phyloP scores from a whole-genome alignment of 2,888 invertebrate species.

The Microchrysa polita region DNA sequence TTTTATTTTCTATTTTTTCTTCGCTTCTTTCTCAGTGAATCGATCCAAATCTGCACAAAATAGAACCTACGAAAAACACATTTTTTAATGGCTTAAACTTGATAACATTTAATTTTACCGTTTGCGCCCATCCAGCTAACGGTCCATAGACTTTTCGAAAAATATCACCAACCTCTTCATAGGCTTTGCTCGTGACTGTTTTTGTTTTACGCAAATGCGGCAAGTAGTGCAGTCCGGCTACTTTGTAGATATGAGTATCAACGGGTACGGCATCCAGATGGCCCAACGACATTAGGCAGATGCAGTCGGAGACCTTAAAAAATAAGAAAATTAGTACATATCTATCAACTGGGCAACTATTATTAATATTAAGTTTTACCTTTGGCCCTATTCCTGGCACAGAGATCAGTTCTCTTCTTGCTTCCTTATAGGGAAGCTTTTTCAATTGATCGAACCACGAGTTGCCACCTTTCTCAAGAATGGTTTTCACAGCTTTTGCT shows the following conservation, averaged over 20 bases:
- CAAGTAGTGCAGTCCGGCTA: conserved; percentile 83
- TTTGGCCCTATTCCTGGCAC: conserved; percentile 94
- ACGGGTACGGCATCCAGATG: conserved; percentile 91
- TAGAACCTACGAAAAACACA: conserved; percentile 70
- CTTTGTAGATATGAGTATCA: conserved; percentile 95
- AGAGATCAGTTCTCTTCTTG: conserved; percentile 77
- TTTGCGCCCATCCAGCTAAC: conserved; percentile 95
- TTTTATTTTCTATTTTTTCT: conserved; percentile 17
- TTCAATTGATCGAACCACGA: conserved; percentile 79
- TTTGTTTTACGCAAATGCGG: conserved; percentile 78
- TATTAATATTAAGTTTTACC: too few relatives aligned
- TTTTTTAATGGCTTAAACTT: conserved; percentile 29
- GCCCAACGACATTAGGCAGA: conserved; percentile 94
- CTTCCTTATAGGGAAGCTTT: conserved; percentile 74
- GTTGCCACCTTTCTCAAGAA: conserved; percentile 74
- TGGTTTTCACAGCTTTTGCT: conserved; percentile 74
- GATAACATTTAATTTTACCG: conserved; percentile 67
- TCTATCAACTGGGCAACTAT: background rate
- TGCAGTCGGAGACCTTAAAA: conserved; percentile 91
- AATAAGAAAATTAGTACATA: background rate
- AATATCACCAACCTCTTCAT: conserved; percentile 84
- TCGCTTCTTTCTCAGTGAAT: conserved; percentile 67
- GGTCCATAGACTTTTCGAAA: conserved; percentile 85
- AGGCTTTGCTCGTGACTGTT: conserved; percentile 82
- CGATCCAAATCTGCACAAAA: conserved; percentile 84